A percentile compares a stretch with the other conserved stretches of the same genome.
Evolutionary conservation across 2,113 vertebrate genomes (phyloP).

Genomic region (Ctenomys sociabilis): DNA sequence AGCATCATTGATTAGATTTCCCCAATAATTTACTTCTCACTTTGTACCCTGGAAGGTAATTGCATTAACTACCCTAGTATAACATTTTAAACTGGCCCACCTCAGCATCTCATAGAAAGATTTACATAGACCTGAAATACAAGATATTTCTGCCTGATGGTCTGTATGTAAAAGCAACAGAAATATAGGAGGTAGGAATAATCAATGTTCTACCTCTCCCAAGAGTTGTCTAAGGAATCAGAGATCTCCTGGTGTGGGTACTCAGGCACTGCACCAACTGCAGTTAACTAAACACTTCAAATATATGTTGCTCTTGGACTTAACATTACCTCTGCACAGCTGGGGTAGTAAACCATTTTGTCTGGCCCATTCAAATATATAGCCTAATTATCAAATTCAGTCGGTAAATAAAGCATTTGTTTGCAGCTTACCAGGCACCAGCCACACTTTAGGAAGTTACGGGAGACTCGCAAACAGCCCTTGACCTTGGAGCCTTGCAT

Average conservation of each 20-base stretch:
- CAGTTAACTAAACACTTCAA: constrained; percentile 73
- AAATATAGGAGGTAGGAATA: constrained; percentile 64
- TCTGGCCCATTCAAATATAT: constrained; percentile 65
- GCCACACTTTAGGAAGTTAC: background rate
- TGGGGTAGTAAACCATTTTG: constrained; percentile 65
- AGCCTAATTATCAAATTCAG: constrained; percentile 65
- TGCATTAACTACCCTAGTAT: constrained; percentile 65
- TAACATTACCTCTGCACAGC: constrained; percentile 49
- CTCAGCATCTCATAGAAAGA: constrained; percentile 53
- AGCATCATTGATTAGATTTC: constrained; percentile 77
- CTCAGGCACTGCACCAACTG: background rate
- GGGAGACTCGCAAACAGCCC: background rate
- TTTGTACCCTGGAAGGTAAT: constrained; percentile 69
- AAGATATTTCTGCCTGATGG: constrained; percentile 69
- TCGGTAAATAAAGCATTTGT: constrained; percentile 64
- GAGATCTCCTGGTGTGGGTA: constrained; percentile 47
- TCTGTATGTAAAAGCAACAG: constrained; percentile 64
- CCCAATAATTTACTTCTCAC: constrained; percentile 74
- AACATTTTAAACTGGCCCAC: constrained; percentile 62
- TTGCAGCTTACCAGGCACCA: background rate
- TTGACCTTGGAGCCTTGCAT: background rate
- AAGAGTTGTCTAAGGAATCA: constrained; percentile 51
- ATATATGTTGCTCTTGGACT: constrained; percentile 69
- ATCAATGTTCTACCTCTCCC: constrained; percentile 58
- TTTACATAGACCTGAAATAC: constrained; percentile 60